Evolutionary conservation across 2,113 vertebrate species (phyloP).

Genomic region (Pungitius pungitius): DNA sequence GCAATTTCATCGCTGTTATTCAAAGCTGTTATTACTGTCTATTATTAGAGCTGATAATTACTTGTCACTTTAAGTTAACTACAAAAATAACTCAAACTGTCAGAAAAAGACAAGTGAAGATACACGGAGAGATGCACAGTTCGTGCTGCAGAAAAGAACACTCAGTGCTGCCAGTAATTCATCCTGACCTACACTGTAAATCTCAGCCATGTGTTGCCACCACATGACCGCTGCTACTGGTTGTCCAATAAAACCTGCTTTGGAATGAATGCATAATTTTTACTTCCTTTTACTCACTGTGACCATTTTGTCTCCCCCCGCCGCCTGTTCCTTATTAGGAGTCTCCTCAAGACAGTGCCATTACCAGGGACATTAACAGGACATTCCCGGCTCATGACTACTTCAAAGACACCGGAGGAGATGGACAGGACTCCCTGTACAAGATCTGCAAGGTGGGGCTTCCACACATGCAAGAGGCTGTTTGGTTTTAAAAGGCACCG

Average conservation of each 20-base stretch:
- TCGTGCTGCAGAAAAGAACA: slow-evolving; percentile 45
- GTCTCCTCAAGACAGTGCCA: slow-evolving; percentile 98
- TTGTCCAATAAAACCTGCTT: neutral
- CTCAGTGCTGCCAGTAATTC: slow-evolving; percentile 47
- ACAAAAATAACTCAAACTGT: neutral
- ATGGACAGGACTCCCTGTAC: slow-evolving; percentile 98
- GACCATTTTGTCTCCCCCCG: neutral
- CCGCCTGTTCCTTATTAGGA: slow-evolving; percentile 78
- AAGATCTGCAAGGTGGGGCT: slow-evolving; percentile 97
- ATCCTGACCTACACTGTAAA: slow-evolving; percentile 11
- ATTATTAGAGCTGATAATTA: neutral
- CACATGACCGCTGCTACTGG: slow-evolving; percentile 54
- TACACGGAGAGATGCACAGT: slow-evolving; percentile 15
- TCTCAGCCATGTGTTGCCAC: slow-evolving; percentile 20
- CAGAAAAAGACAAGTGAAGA: neutral
- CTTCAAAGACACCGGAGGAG: slow-evolving; percentile 98
- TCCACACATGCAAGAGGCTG: neutral
- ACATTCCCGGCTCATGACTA: slow-evolving; percentile 99
- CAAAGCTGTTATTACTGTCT: neutral
- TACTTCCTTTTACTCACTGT: neutral
- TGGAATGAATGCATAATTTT: neutral
- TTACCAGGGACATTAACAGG: slow-evolving; percentile 97
- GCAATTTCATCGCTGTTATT: neutral
- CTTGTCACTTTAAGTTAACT: neutral
- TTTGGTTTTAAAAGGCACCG: slow-evolving; percentile 2